Evolutionary conservation across 2,888 invertebrate genomes (phyloP).

Genomic region (Tetropium fuscum): DNA sequence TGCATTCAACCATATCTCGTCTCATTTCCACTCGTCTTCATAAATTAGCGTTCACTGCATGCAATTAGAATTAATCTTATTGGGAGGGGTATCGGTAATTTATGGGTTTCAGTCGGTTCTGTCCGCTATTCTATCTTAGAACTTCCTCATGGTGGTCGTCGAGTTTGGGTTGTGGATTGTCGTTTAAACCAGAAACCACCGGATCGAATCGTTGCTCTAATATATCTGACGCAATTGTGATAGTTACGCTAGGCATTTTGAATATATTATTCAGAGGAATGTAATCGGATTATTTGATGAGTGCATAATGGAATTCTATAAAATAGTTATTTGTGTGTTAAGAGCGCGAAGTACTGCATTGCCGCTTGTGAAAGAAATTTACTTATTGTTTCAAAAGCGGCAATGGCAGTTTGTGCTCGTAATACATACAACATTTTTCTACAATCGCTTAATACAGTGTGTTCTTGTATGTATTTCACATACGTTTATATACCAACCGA

Average conservation of each 20-base stretch:
- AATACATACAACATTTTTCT: too few relatives aligned
- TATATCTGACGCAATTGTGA: too few relatives aligned
- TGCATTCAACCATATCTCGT: conserved; percentile 32
- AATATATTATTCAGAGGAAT: background rate
- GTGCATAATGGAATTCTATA: too few relatives aligned
- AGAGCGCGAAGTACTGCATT: too few relatives aligned
- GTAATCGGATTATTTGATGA: background rate
- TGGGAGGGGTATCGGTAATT: conserved; percentile 46
- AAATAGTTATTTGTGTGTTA: too few relatives aligned
- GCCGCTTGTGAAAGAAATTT: too few relatives aligned
- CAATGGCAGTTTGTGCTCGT: too few relatives aligned
- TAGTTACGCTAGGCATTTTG: too few relatives aligned
- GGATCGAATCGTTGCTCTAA: background rate
- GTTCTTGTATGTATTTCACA: too few relatives aligned
- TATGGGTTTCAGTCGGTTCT: conserved; percentile 37
- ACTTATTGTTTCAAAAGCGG: too few relatives aligned
- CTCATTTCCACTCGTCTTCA: conserved; percentile 45
- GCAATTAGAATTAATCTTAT: conserved; percentile 50
- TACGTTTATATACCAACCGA: too few relatives aligned
- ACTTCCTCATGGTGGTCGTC: conserved; percentile 16
- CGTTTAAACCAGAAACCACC: conserved; percentile 7
- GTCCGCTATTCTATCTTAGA: conserved; percentile 16
- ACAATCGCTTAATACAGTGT: too few relatives aligned
- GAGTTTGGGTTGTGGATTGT: conserved; percentile 6
- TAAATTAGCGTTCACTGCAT: conserved; percentile 46